phyloP scores from a whole-genome alignment of 2,888 invertebrate genomes.

The Spodoptera littoralis region DNA sequence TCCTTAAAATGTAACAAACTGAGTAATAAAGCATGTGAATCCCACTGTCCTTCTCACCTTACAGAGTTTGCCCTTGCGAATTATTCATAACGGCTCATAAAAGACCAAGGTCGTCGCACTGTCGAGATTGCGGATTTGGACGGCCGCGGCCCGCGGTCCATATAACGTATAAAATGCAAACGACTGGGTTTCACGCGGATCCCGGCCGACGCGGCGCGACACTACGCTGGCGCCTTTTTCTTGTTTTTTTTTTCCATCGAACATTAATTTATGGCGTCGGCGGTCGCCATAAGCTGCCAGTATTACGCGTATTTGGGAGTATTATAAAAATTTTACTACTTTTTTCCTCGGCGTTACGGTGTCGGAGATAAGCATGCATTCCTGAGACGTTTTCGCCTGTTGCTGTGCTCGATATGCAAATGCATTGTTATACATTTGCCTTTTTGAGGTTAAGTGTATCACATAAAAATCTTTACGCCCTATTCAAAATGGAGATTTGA shows the following conservation, averaged over 20 bases:
- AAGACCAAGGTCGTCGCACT: conserved; percentile 85
- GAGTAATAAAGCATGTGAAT: conserved; percentile 44
- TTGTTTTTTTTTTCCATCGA: conserved; percentile 52
- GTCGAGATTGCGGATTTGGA: conserved; percentile 81
- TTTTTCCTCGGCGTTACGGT: conserved; percentile 31
- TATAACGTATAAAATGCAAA: conserved; percentile 71
- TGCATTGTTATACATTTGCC: conserved; percentile 25
- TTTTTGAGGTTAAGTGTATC: not conserved
- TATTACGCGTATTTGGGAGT: conserved; percentile 64
- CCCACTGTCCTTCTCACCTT: conserved; percentile 57
- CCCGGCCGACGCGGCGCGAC: conserved; percentile 54
- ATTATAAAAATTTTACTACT: conserved; percentile 36
- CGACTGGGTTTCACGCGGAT: conserved; percentile 82
- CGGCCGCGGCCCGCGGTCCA: conserved; percentile 50
- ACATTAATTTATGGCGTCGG: conserved; percentile 62
- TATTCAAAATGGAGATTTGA: conserved; percentile 22
- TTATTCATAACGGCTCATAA: conserved; percentile 78
- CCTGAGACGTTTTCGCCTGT: conserved; percentile 19
- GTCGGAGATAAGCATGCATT: conserved; percentile 31
- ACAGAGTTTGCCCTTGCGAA: conserved; percentile 71
- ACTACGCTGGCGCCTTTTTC: conserved; percentile 61
- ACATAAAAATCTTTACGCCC: conserved; percentile 8
- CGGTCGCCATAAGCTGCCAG: conserved; percentile 67
- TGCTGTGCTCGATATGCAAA: conserved; percentile 11
- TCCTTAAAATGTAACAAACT: conserved; percentile 33